Conservation (phyloP, 2,113 vertebrate genomes). For the Tupaia chinensis region DNA sequence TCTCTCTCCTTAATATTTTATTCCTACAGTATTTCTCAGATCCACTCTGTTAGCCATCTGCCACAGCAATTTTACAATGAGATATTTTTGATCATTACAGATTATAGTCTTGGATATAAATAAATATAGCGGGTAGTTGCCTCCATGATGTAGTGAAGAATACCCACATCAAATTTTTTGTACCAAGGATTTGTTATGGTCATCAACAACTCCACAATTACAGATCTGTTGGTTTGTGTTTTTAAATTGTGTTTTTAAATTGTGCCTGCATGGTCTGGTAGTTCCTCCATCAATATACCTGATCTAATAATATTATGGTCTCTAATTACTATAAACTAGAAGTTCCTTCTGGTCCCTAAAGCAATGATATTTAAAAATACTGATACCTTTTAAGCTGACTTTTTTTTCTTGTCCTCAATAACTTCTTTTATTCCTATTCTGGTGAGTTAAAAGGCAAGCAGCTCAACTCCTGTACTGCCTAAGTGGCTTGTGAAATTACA, state of each 20-base stretch:
- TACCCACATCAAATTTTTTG: neutral
- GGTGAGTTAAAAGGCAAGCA: conserved; percentile 23
- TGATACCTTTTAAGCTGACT: neutral
- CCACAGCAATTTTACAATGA: neutral
- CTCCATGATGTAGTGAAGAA: neutral
- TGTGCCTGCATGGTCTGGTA: neutral
- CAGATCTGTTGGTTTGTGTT: neutral
- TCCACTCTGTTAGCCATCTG: neutral
- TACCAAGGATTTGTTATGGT: neutral
- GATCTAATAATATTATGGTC: neutral
- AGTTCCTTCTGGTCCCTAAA: neutral
- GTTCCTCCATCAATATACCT: neutral
- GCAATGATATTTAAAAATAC: neutral
- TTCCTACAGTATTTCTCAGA: neutral
- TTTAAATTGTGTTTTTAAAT: neutral
- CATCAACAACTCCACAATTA: neutral
- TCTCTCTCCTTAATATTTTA: neutral
- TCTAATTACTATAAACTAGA: neutral
- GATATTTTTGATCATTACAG: neutral
- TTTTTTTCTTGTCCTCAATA: neutral
- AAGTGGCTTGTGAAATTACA: conserved; percentile 61
- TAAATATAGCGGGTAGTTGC: neutral
- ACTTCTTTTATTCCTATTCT: neutral
- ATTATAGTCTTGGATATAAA: neutral
- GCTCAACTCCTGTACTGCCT: neutral